These are phyloP conservation scores for Neotoxoptera formosana DNA, from an alignment of 1,140 invertebrate species.

Conservation along the genomic window DNA sequence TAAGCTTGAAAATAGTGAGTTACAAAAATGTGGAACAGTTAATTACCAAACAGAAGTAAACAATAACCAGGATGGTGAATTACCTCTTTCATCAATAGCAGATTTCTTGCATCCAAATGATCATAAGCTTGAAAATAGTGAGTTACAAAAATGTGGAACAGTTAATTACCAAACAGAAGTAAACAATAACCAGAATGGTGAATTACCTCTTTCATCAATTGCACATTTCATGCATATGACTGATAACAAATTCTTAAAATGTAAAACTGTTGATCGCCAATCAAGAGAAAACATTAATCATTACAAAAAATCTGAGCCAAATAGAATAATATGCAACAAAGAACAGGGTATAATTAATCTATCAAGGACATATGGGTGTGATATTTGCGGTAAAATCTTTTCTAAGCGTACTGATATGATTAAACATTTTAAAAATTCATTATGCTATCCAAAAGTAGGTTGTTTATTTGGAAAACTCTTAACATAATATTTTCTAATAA, in stretches of 20 bases:
- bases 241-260: not conserved
- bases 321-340: not conserved
- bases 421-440: not conserved
- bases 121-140: no score
- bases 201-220: no score
- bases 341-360: not conserved
- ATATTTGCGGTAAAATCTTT: not conserved
- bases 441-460: not conserved
- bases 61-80: no score
- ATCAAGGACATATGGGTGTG: not conserved
- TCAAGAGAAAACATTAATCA: not conserved
- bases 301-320: not conserved
- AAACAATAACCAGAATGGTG: no score
- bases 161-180: no score
- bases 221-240: not conserved
- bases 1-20: not conserved
- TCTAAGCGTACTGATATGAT: not conserved
- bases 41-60: no score
- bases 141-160: not conserved
- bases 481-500: not conserved
- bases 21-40: not conserved
- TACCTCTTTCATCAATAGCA: not conserved
- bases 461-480: not conserved
- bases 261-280: not conserved
- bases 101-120: not conserved